phyloP scores from a whole-genome alignment of 2,797 vertebrate species.

The Micrastur ruficollis region DNA sequence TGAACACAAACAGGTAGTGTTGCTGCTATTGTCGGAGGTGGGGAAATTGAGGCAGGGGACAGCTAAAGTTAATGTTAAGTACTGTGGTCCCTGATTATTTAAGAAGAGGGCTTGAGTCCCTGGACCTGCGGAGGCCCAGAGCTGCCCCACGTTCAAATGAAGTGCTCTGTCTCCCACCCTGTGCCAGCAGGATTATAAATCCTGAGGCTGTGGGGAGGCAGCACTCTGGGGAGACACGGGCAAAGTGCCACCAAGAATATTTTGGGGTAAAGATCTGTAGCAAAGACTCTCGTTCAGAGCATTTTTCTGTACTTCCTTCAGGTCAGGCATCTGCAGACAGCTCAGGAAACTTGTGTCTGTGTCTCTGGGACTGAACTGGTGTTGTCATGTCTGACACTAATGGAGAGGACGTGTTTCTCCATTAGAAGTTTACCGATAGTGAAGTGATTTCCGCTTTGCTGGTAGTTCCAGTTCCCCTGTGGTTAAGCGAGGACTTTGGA shows the following conservation, averaged over 20 bases:
- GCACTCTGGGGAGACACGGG: fast-evolving
- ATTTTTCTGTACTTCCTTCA: not conserved
- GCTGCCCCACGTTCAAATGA: not conserved
- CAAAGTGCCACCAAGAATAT: fast-evolving
- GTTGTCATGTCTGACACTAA: not conserved
- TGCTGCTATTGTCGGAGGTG: not conserved
- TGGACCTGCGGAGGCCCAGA: not conserved
- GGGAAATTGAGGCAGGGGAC: not conserved
- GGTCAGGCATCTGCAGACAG: not conserved
- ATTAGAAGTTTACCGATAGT: not conserved
- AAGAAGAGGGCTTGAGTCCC: not conserved
- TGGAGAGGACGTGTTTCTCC: not conserved
- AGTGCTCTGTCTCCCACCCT: not conserved
- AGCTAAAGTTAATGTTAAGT: not conserved
- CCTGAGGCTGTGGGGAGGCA: not conserved
- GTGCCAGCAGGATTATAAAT: not conserved
- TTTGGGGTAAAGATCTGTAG: not conserved
- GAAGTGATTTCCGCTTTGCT: not conserved
- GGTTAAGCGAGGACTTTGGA: not conserved
- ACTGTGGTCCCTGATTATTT: not conserved
- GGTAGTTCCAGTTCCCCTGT: not conserved
- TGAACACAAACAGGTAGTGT: not conserved
- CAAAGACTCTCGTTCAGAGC: not conserved
- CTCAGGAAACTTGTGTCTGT: not conserved
- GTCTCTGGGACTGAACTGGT: not conserved